Percentiles rank a stretch among this genome's conserved stretches.
phyloP scores from a whole-genome alignment of 2,888 invertebrate species.

The Tenthredo livida region DNA sequence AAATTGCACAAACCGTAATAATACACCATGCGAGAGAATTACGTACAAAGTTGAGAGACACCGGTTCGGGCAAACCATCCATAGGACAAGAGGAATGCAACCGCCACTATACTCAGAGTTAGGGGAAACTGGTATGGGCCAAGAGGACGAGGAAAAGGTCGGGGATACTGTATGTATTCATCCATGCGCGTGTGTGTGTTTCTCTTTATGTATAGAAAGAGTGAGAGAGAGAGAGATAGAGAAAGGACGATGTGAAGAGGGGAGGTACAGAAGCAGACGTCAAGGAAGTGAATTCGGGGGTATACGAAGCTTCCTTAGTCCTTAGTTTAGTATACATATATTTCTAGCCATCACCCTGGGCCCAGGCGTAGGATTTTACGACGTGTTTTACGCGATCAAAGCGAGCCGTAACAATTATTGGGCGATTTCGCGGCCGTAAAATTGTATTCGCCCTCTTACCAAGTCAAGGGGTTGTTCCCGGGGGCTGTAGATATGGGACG shows the following conservation, averaged over 20 bases:
- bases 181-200: background rate
- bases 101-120: slow-evolving; percentile 18
- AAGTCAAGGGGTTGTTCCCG: slow-evolving; percentile 50
- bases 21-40: background rate
- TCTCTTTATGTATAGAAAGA: slow-evolving; percentile 1
- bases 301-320: slow-evolving; percentile 27
- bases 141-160: slow-evolving; percentile 1
- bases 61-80: slow-evolving; percentile 10
- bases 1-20: background rate
- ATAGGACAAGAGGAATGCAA: slow-evolving; percentile 32
- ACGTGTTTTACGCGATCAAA: slow-evolving; percentile 77
- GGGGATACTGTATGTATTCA: slow-evolving; percentile 4
- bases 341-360: slow-evolving; percentile 14
- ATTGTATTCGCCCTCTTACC: slow-evolving; percentile 72
- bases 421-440: slow-evolving; percentile 77
- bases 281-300: slow-evolving; percentile 38
- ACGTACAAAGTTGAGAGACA: slow-evolving; percentile 26
- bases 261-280: slow-evolving; percentile 30
- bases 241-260: slow-evolving; percentile 2
- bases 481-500: background rate
- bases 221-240: slow-evolving; percentile 13
- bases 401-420: slow-evolving; percentile 77
- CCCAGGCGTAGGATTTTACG: slow-evolving; percentile 68
- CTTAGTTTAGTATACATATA: slow-evolving; percentile 2
- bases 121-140: slow-evolving; percentile 27